Conservation (phyloP, 2,888 invertebrate genomes). For the Nesidiocoris tenuis region DNA sequence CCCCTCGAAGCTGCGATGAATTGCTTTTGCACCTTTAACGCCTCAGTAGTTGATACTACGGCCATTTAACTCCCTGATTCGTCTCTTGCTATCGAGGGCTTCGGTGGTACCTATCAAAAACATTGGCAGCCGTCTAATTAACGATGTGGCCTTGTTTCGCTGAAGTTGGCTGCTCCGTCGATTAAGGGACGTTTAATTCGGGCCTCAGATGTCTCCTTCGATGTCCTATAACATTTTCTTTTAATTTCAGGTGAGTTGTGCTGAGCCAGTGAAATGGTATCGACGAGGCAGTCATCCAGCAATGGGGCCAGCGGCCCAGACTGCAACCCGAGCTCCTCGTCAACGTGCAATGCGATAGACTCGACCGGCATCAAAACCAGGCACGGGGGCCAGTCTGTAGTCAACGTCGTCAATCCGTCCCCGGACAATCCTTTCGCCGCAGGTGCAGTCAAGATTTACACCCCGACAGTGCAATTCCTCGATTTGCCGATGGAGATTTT, state of each 20-base stretch:
- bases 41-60: too few species aligned
- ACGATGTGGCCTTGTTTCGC: too few species aligned
- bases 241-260: background rate
- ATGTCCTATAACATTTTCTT: too few species aligned
- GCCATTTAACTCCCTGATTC: too few species aligned
- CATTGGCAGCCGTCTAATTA: too few species aligned
- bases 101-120: too few species aligned
- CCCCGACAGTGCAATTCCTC: slow-evolving; percentile 57
- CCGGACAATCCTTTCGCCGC: slow-evolving; percentile 22
- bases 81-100: too few species aligned
- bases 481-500: slow-evolving; percentile 79
- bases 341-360: slow-evolving; percentile 11
- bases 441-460: background rate
- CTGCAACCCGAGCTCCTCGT: background rate
- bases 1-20: too few species aligned
- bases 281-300: slow-evolving; percentile 67
- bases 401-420: slow-evolving; percentile 11
- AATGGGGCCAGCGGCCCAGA: slow-evolving; percentile 53
- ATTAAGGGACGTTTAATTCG: too few species aligned
- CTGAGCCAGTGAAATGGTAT: slow-evolving; percentile 52
- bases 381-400: slow-evolving; percentile 26
- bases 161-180: too few species aligned
- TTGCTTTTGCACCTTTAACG: too few species aligned
- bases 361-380: slow-evolving; percentile 46
- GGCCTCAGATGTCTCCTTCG: too few species aligned